Evolutionary conservation across 2,113 vertebrate species (phyloP), one percentile per base, ranked within the genome.

Genomic region (Ginglymostoma cirratum): DNA sequence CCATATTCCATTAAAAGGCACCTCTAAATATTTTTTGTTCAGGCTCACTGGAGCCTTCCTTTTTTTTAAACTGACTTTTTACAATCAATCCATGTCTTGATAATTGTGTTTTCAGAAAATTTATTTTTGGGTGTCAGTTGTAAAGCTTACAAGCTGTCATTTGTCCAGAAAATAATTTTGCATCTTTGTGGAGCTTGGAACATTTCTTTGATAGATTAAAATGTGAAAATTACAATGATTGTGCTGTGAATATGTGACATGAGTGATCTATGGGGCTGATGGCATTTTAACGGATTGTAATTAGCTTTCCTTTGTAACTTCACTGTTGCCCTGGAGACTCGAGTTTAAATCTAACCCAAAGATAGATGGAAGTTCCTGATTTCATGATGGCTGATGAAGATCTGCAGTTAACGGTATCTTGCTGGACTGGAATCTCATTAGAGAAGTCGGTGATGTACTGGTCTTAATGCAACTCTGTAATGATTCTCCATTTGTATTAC

Each of bases 221-320:
- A 61, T 12, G 55, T 8, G 55, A 61, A 61, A 61, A 61, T 61
- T 61, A 61, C 67, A 5, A 17, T 72, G 94, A 95, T 95, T 95
- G 93, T 72, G 69, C 42, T 70, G 69, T 48, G 69, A 52, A 52
- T 95, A 19, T 15, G 38, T 27, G 67, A 45, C 67, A 70, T 15
- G 67, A n/a, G 42, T 72, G 94, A 95, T 72, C 94, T 45, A 70
- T 94, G 38, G 67, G 67, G 67, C 38, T 95, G 93, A 72, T 48
- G 67, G 42, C 42, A 70, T 95, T 70, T 95, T 72, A 95, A 94
- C 69, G 92, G 92, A 94, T 94, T 69, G 92, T 94, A 69, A 95
- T 95, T 95, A 72, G 93, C 69, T 95, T 95, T 95, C 93, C 27
- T 70, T 72, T 69, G 93, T 48, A 72, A 95, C 65, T 69, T 42